phyloP scores from a whole-genome alignment of 2,797 vertebrate genomes.

The Aldrovandia affinis region DNA sequence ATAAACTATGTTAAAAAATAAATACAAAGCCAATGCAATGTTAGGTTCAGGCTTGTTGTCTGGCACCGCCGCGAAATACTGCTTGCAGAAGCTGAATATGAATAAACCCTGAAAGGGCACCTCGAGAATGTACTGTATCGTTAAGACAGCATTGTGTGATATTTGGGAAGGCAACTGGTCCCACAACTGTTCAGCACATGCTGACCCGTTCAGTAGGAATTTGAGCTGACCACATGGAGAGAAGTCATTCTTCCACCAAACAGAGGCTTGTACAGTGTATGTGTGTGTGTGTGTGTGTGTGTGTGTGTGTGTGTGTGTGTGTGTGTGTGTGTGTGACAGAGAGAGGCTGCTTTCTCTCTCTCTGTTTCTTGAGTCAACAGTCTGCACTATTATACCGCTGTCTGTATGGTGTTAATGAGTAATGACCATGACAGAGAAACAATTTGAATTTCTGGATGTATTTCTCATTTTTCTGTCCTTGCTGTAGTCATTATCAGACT shows the following conservation, averaged over 20 bases:
- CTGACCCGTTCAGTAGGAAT: not conserved
- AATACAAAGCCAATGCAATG: not conserved
- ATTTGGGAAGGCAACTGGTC: not conserved
- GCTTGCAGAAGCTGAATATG: too few relatives aligned
- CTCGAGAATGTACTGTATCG: not conserved
- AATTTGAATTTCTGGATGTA: not conserved
- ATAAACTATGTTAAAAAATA: not conserved
- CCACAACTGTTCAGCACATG: slow-evolving; percentile 2
- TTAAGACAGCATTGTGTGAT: not conserved
- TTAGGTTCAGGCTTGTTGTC: not conserved
- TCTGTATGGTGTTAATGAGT: too few relatives aligned
- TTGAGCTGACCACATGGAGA: not conserved
- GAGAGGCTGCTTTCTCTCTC: too few relatives aligned
- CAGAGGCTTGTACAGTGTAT: not conserved
- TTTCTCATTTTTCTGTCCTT: not conserved
- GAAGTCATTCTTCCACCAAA: not conserved
- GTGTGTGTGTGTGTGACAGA: not conserved
- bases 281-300: slow-evolving; percentile 12
- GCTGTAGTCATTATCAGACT: not conserved
- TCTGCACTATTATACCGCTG: too few relatives aligned
- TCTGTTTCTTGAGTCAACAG: too few relatives aligned
- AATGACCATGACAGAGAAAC: too few relatives aligned
- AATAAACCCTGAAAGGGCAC: not conserved
- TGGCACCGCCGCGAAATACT: not conserved
- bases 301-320: slow-evolving; percentile 17